Evolutionary conservation across 2,888 invertebrate genomes (phyloP).

Genomic region (Drosophila tripunctata): DNA sequence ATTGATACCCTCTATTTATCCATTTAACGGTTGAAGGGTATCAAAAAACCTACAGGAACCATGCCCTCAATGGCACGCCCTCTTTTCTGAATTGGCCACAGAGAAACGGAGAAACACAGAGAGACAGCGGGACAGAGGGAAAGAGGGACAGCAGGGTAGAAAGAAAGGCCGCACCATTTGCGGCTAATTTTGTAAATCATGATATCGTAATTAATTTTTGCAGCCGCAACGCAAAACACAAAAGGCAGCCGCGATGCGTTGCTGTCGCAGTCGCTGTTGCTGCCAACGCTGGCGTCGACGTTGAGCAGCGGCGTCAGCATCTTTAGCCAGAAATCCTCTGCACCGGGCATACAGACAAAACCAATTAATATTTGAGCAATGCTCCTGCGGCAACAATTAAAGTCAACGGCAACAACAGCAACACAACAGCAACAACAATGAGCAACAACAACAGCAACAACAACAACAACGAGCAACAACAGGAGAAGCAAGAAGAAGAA

Average conservation of each 20-base stretch:
- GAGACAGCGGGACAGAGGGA: not conserved
- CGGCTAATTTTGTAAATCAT: constrained; percentile 79
- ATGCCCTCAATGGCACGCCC: constrained; percentile 39
- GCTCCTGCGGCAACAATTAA: constrained; percentile 83
- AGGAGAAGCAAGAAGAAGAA: constrained; percentile 27
- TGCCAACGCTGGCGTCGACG: constrained; percentile 6
- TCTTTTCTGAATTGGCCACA: constrained; percentile 18
- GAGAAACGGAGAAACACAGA: not conserved
- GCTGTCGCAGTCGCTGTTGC: too few species aligned
- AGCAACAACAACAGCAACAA: constrained; percentile 18
- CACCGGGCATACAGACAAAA: constrained; percentile 62
- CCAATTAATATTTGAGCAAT: constrained; percentile 83
- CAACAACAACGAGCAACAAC: constrained; percentile 2
- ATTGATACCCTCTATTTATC: constrained; percentile 7
- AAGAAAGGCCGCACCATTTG: constrained; percentile 71
- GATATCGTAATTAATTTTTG: constrained; percentile 79
- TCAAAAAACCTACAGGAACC: constrained; percentile 4
- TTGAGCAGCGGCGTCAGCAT: constrained; percentile 25
- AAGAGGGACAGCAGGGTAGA: not conserved
- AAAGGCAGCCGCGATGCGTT: constrained; percentile 34
- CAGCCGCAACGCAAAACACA: constrained; percentile 58
- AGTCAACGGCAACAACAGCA: constrained; percentile 64
- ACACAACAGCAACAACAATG: constrained; percentile 16
- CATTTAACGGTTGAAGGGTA: constrained; percentile 3
- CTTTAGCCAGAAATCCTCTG: constrained; percentile 70